Conservation (phyloP, 1,140 invertebrate species). For the Rhizoglyphus robini region DNA sequence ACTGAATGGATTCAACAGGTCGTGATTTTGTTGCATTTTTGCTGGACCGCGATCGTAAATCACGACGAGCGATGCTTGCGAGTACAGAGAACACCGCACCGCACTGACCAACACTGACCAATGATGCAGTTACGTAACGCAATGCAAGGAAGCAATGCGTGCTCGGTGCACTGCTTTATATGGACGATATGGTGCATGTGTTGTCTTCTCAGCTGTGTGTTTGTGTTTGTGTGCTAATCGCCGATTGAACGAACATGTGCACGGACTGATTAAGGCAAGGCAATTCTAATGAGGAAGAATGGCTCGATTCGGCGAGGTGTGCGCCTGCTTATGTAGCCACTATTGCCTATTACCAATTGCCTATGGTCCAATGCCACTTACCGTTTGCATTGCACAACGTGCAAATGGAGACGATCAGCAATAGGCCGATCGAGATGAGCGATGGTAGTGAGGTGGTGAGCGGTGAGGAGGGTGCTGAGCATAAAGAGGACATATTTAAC, state of each 20-base stretch:
- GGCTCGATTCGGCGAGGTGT: constrained; percentile 1
- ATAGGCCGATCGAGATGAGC: background rate
- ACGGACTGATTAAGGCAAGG: background rate
- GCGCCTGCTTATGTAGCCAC: background rate
- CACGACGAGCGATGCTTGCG: constrained; percentile 1
- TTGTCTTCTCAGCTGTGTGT: no score
- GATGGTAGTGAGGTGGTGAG: constrained; percentile 1
- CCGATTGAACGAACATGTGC: background rate
- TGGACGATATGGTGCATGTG: no score
- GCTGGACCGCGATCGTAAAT: background rate
- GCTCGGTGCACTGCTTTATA: no score
- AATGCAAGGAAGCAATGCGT: background rate
- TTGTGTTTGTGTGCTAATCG: constrained; percentile 12
- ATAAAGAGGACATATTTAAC: background rate
- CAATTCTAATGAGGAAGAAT: constrained; percentile 5
- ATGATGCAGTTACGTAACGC: background rate
- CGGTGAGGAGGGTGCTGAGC: background rate
- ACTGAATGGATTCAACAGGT: background rate
- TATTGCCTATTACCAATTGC: background rate
- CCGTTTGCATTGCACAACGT: constrained; percentile 10
- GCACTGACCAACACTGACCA: background rate
- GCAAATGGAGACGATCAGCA: background rate
- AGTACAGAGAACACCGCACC: background rate
- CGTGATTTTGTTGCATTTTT: constrained; percentile 12
- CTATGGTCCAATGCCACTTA: background rate